phyloP scores from a whole-genome alignment of 1,140 invertebrate species.

The Drosophila leontia region DNA sequence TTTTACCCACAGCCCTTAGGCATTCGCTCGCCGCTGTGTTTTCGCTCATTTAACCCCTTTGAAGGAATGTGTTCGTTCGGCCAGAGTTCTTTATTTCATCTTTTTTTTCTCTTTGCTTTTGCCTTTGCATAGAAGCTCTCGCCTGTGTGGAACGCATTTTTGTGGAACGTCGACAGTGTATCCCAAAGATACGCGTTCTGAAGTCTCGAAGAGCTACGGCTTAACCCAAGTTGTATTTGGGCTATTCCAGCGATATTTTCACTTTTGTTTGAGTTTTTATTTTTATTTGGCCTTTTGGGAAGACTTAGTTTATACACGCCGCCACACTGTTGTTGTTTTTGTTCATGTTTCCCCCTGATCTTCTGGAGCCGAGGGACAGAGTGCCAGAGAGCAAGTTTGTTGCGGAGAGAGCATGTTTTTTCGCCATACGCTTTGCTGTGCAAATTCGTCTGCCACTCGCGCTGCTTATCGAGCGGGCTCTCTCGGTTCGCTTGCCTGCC shows the following conservation, averaged over 20 bases:
- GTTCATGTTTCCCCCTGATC: constrained; percentile 63
- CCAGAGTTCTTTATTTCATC: constrained; percentile 47
- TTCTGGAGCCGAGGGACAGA: constrained; percentile 46
- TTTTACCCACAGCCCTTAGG: constrained; percentile 54
- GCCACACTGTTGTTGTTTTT: constrained; percentile 47
- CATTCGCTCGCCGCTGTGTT: constrained; percentile 43
- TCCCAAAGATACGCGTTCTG: constrained; percentile 30
- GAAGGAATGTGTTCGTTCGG: constrained; percentile 61
- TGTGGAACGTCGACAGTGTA: constrained; percentile 71
- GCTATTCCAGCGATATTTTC: constrained; percentile 58
- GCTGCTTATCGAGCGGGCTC: constrained; percentile 54
- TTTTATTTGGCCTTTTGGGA: constrained; percentile 16
- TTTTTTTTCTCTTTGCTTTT: constrained; percentile 10
- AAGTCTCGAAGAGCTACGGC: not conserved
- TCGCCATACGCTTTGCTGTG: constrained; percentile 72
- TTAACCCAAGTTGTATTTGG: constrained; percentile 31
- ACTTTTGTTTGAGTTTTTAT: constrained; percentile 56
- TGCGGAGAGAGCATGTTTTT: constrained; percentile 62
- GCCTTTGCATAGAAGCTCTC: constrained; percentile 52
- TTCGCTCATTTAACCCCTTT: constrained; percentile 78
- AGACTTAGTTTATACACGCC: constrained; percentile 66
- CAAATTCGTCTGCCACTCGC: constrained; percentile 77
- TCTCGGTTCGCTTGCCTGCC: constrained; percentile 57
- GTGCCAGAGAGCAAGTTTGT: constrained; percentile 28
- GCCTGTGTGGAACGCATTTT: constrained; percentile 60